Evolutionary conservation across 2,888 invertebrate genomes (phyloP).

Genomic region (Drosophila tripunctata): DNA sequence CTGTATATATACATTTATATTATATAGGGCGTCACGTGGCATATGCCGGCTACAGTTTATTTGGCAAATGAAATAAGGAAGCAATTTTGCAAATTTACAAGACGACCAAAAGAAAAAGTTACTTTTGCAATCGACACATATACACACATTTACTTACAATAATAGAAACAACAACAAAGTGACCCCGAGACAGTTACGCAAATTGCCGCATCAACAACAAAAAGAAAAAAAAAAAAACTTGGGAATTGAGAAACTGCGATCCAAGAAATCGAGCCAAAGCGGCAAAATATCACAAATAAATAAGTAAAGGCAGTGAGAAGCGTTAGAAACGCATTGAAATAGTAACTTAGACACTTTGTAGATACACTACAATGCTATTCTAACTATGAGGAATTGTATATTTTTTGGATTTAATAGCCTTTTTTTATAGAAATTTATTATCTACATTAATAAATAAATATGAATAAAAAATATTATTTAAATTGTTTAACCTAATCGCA

Average conservation of each 20-base stretch:
- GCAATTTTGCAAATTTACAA: slow-evolving; percentile 79
- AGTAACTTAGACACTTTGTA: neutral
- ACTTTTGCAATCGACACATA: slow-evolving; percentile 36
- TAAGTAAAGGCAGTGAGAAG: slow-evolving; percentile 5
- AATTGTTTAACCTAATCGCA: no score
- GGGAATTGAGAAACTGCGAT: slow-evolving; percentile 31
- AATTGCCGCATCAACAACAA: slow-evolving; percentile 54
- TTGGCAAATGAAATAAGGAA: slow-evolving; percentile 80
- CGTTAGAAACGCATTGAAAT: neutral
- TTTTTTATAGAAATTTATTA: no score
- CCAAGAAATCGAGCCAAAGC: slow-evolving; percentile 39
- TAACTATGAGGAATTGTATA: no score
- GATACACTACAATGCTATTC: no score
- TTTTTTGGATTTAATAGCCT: no score
- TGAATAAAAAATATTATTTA: no score
- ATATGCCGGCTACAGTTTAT: slow-evolving; percentile 60
- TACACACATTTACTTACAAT: slow-evolving; percentile 47
- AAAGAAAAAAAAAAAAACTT: slow-evolving; percentile 13
- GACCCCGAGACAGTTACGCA: slow-evolving; percentile 14
- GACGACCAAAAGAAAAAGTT: slow-evolving; percentile 37
- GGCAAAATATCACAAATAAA: slow-evolving; percentile 24
- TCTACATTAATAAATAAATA: no score
- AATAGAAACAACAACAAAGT: slow-evolving; percentile 16
- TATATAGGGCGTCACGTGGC: slow-evolving; percentile 18
- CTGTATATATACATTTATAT: neutral